These are phyloP conservation scores for Chironomus tepperi DNA, from an alignment of 1,140 invertebrate genomes.

Conservation along the genomic window DNA sequence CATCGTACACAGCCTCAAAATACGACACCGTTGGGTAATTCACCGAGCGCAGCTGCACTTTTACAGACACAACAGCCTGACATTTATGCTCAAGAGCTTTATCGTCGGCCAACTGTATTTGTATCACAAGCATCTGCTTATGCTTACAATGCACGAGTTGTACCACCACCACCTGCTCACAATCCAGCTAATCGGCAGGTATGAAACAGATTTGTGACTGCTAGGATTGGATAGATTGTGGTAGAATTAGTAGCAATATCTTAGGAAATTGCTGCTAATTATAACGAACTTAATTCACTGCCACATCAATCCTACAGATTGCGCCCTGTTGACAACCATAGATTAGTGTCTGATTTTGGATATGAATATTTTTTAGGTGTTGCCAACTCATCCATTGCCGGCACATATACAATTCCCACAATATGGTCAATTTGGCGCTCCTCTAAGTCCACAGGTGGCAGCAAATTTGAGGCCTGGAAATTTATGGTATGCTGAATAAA, in stretches of 20 bases:
- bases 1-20: conserved; percentile 4
- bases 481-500: conserved; percentile 67
- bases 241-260: too few species aligned
- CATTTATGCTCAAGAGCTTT: conserved; percentile 48
- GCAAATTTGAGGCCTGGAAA: conserved; percentile 51
- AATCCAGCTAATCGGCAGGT: conserved; percentile 74
- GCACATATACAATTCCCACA: conserved; percentile 73
- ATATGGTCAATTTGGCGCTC: conserved; percentile 49
- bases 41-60: conserved; percentile 36
- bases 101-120: conserved; percentile 51
- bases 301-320: neutral
- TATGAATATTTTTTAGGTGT: conserved; percentile 30
- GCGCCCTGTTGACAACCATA: too few species aligned
- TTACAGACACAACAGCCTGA: conserved; percentile 44
- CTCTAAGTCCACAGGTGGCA: conserved; percentile 57
- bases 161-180: conserved; percentile 74
- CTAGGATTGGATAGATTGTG: too few species aligned
- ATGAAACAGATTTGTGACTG: neutral
- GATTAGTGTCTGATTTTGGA: neutral
- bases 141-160: conserved; percentile 46
- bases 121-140: conserved; percentile 41
- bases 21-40: conserved; percentile 30
- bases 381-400: conserved; percentile 66
- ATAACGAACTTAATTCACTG: too few species aligned
- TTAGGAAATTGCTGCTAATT: too few species aligned